phyloP scores from a whole-genome alignment of 2,888 invertebrate genomes.

The Acanthosepion lycidas region DNA sequence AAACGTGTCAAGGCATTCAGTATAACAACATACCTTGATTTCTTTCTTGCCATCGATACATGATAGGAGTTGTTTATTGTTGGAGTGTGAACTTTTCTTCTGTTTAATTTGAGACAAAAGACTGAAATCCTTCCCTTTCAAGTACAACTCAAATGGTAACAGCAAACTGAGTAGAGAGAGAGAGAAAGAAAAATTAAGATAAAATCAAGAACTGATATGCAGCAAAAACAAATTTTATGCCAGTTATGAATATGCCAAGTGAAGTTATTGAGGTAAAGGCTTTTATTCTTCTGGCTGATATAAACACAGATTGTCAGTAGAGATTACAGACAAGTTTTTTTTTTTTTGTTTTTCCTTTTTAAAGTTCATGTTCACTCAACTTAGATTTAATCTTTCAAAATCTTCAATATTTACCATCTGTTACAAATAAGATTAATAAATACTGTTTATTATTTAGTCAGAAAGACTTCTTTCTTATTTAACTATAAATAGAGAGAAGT shows the following conservation, averaged over 20 bases:
- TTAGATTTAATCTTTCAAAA: too few relatives aligned
- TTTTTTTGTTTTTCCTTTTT: too few relatives aligned
- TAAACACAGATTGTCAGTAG: not conserved
- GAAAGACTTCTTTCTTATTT: too few relatives aligned
- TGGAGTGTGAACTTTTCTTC: constrained; percentile 36
- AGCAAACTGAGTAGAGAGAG: constrained; percentile 59
- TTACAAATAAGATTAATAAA: too few relatives aligned
- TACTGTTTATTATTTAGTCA: too few relatives aligned
- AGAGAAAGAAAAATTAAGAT: not conserved
- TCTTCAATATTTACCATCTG: too few relatives aligned
- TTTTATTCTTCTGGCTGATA: not conserved
- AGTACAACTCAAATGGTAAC: constrained; percentile 64
- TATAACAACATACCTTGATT: not conserved
- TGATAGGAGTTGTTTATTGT: not conserved
- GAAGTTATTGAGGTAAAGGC: not conserved
- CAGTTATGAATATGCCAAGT: not conserved
- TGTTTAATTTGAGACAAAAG: constrained; percentile 1
- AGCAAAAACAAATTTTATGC: not conserved
- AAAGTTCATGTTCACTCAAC: too few relatives aligned
- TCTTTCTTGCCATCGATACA: not conserved
- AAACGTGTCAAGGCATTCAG: too few relatives aligned
- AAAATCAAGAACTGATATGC: not conserved
- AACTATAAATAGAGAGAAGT: too few relatives aligned
- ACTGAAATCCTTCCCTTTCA: constrained; percentile 53
- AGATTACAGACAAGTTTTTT: too few relatives aligned